Conservation (phyloP, 2,797 vertebrate species). For the Helostoma temminkii region DNA sequence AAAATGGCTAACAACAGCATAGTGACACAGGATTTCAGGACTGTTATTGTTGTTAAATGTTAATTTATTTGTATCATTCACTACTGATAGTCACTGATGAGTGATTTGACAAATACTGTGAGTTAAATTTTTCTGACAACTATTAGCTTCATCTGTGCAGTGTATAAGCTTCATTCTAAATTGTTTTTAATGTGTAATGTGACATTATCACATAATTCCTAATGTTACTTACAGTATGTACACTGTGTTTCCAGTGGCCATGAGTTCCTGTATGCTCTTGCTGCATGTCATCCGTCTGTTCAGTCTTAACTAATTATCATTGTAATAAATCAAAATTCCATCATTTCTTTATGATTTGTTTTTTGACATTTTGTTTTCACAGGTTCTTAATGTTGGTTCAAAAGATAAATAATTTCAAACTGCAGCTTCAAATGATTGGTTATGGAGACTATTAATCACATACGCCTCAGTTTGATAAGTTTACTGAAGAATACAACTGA, state of each 20-base stretch:
- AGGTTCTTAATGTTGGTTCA: background rate
- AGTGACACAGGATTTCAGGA: constrained; percentile 35
- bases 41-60: constrained; percentile 47
- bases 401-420: background rate
- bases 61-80: constrained; percentile 17
- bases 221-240: constrained; percentile 30
- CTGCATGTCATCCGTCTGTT: constrained; percentile 69
- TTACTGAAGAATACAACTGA: no score
- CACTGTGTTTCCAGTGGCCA: constrained; percentile 34
- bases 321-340: constrained; percentile 66
- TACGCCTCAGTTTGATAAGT: no score
- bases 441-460: no score
- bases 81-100: constrained; percentile 15
- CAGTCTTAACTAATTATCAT: constrained; percentile 42
- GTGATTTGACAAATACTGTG: constrained; percentile 53
- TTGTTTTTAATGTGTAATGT: constrained; percentile 9
- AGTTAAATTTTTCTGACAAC: constrained; percentile 30
- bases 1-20: background rate
- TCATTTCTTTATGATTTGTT: constrained; percentile 2
- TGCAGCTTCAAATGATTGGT: no score
- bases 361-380: background rate
- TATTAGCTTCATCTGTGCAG: constrained; percentile 16
- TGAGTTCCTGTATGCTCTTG: constrained; percentile 52
- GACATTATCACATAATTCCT: constrained; percentile 21
- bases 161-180: constrained; percentile 10